A percentile compares a stretch with the other conserved stretches of the same genome.
These are phyloP conservation scores for Coranthus polyacanthus DNA, from an alignment of 2,797 vertebrate genomes.

Conservation along the genomic window DNA sequence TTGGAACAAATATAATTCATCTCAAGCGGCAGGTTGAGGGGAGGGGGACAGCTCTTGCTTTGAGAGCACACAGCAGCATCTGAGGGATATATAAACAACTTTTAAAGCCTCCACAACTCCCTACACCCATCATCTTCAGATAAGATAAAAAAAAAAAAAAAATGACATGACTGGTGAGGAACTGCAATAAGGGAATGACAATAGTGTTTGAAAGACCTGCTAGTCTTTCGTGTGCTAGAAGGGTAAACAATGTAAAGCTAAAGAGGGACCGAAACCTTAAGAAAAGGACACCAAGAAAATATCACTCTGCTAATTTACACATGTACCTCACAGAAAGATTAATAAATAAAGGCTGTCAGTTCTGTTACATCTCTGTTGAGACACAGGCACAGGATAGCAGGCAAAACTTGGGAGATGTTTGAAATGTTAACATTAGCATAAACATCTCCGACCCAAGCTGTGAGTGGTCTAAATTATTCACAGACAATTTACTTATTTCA, in stretches of 20 bases:
- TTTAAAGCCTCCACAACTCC: slow-evolving; percentile 52
- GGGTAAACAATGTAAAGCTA: slow-evolving; percentile 42
- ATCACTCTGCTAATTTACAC: slow-evolving; percentile 37
- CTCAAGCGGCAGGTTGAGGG: slow-evolving; percentile 36
- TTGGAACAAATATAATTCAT: slow-evolving; percentile 67
- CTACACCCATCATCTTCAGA: slow-evolving; percentile 43
- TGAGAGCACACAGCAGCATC: slow-evolving; percentile 41
- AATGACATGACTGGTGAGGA: slow-evolving; percentile 21
- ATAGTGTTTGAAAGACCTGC: slow-evolving; percentile 25
- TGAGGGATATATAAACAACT: slow-evolving; percentile 57
- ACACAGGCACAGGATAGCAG: slow-evolving; percentile 43
- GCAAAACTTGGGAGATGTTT: slow-evolving; percentile 63
- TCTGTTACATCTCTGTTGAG: slow-evolving; percentile 49
- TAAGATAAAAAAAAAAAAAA: slow-evolving; percentile 34
- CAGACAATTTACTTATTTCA: slow-evolving; percentile 81
- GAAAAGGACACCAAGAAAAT: slow-evolving; percentile 11
- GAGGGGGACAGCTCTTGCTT: slow-evolving; percentile 28
- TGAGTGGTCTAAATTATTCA: slow-evolving; percentile 79
- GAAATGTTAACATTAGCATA: slow-evolving; percentile 81
- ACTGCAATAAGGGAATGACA: slow-evolving; percentile 51
- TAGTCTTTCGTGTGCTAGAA: slow-evolving; percentile 17
- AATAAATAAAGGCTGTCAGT: slow-evolving; percentile 21
- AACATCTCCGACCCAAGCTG: slow-evolving; percentile 67
- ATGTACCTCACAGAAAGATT: slow-evolving; percentile 29
- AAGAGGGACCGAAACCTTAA: not conserved